These are phyloP conservation scores for Axea sp. DNA, from an alignment of 2,888 invertebrate genomes.

Conservation along the genomic window DNA sequence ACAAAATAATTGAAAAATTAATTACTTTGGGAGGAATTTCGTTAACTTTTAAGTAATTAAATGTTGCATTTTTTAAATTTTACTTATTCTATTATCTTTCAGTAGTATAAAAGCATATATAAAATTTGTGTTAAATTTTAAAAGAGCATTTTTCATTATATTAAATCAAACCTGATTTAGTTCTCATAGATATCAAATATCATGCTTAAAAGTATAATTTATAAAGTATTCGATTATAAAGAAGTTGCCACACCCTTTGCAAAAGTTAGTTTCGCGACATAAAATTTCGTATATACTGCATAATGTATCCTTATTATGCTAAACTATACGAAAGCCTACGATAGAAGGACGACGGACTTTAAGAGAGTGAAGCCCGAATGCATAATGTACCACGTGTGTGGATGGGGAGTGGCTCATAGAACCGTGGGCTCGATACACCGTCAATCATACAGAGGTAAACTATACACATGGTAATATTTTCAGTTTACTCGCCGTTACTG, in stretches of 20 bases:
- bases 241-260: slow-evolving; percentile 25
- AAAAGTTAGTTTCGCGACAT: slow-evolving; percentile 42
- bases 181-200: neutral
- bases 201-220: slow-evolving; percentile 11
- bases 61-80: no score
- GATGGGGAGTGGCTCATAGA: slow-evolving; percentile 37
- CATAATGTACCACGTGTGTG: slow-evolving; percentile 66
- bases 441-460: slow-evolving; percentile 52
- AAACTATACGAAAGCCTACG: slow-evolving; percentile 73
- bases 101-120: no score
- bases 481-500: slow-evolving; percentile 64
- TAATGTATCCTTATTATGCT: slow-evolving; percentile 77
- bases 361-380: slow-evolving; percentile 67
- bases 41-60: no score
- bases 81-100: no score
- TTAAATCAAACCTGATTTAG: no score
- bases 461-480: slow-evolving; percentile 65
- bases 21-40: no score
- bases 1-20: no score
- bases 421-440: slow-evolving; percentile 61
- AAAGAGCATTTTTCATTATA: no score
- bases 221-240: slow-evolving; percentile 33
- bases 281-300: slow-evolving; percentile 74
- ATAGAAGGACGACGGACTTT: slow-evolving; percentile 61
- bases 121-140: no score